These are phyloP conservation scores for Itoplectis maculator DNA, from an alignment of 2,888 invertebrate species.

Conservation along the genomic window DNA sequence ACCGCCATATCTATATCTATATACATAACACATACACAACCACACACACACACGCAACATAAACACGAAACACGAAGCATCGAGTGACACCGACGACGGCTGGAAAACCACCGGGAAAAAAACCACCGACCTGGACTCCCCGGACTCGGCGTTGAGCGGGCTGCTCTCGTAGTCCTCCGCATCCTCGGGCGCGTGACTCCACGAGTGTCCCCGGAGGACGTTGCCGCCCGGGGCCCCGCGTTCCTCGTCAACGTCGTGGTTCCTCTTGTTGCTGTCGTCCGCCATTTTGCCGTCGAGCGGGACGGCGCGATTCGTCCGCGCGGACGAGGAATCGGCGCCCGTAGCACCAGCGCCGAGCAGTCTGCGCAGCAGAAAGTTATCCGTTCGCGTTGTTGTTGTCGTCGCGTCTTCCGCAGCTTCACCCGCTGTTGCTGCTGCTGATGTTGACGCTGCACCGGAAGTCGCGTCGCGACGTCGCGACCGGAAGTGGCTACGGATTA, in stretches of 20 bases:
- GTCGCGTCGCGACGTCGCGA: neutral
- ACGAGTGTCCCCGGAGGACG: constrained; percentile 75
- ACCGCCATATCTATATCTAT: neutral
- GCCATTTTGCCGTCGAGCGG: constrained; percentile 60
- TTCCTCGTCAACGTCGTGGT: constrained; percentile 54
- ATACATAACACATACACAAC: neutral
- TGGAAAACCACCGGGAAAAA: too few species aligned
- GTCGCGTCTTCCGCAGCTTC: constrained; percentile 21
- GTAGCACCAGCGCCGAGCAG: too few species aligned
- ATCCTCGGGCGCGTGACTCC: constrained; percentile 79
- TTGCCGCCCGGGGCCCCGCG: constrained; percentile 70
- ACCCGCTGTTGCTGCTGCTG: constrained; percentile 7
- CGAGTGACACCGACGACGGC: too few species aligned
- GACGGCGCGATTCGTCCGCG: constrained; percentile 17
- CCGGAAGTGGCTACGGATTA: constrained; percentile 6
- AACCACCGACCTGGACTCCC: constrained; percentile 75
- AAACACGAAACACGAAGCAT: neutral
- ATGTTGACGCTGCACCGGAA: neutral
- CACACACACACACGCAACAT: neutral
- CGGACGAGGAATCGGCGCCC: constrained; percentile 33
- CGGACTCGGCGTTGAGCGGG: constrained; percentile 68
- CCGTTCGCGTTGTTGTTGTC: constrained; percentile 34
- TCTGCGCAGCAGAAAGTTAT: constrained; percentile 38
- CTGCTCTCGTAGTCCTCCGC: constrained; percentile 73
- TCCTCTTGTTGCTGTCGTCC: constrained; percentile 56